phyloP scores from a whole-genome alignment of 2,113 vertebrate genomes.

The Oryzias curvinotus region DNA sequence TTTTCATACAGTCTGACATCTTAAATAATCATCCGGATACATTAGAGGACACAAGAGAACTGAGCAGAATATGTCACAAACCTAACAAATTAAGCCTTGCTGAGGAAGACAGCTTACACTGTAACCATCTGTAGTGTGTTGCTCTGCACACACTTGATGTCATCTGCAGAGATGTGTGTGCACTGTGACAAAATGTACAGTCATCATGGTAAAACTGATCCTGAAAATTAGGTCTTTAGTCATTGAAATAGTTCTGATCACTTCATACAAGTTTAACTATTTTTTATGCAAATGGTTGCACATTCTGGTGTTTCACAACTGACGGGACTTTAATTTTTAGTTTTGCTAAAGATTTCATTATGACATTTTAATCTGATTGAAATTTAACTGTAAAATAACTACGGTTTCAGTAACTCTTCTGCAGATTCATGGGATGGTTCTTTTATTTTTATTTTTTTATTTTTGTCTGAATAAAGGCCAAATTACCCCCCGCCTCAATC shows the following conservation, averaged over 20 bases:
- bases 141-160: conserved; percentile 57
- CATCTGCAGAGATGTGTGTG: conserved; percentile 71
- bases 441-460: too few relatives aligned
- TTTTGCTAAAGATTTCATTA: too few relatives aligned
- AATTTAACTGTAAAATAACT: too few relatives aligned
- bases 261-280: conserved; percentile 17
- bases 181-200: conserved; percentile 74
- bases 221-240: conserved; percentile 1
- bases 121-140: conserved; percentile 48
- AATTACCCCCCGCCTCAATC: too few relatives aligned
- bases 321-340: too few relatives aligned
- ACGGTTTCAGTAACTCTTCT: too few relatives aligned
- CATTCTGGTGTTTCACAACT: too few relatives aligned
- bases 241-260: too few relatives aligned
- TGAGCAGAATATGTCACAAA: conserved; percentile 70
- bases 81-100: conserved; percentile 76
- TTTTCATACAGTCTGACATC: conserved; percentile 47
- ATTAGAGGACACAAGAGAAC: conserved; percentile 71
- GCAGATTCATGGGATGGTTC: too few relatives aligned
- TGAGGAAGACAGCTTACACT: conserved; percentile 67
- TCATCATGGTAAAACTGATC: conserved; percentile 49
- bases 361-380: too few relatives aligned
- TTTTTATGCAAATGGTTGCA: too few relatives aligned
- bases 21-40: conserved; percentile 71
- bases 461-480: too few relatives aligned